A percentile compares a stretch with the other conserved stretches of the same genome.
phyloP scores from a whole-genome alignment of 2,113 vertebrate species.

The Sphyrna mokarran region DNA sequence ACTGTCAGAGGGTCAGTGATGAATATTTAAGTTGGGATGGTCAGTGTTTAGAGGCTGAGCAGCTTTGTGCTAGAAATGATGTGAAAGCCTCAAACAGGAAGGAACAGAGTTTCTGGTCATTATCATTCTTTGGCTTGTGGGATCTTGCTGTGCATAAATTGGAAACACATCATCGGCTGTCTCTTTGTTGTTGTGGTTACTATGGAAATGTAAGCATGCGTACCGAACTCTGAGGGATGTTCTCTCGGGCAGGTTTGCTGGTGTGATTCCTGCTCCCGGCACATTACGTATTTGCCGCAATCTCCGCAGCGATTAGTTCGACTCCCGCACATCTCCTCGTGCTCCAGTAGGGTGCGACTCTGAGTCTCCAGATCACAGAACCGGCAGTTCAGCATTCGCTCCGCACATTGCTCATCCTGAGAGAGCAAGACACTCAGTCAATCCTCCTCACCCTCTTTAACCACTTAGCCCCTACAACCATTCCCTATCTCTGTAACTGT shows the following conservation, averaged over 20 bases:
- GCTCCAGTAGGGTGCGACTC: slow-evolving; percentile 48
- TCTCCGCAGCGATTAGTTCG: slow-evolving; percentile 55
- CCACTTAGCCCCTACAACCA: too few relatives aligned
- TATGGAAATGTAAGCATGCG: neutral
- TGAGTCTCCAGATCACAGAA: slow-evolving; percentile 62
- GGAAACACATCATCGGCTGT: too few relatives aligned
- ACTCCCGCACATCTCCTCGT: slow-evolving; percentile 55
- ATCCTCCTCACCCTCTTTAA: too few relatives aligned
- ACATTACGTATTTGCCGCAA: slow-evolving; percentile 54
- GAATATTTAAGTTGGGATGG: too few relatives aligned
- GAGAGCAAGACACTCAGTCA: neutral
- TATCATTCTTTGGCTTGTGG: too few relatives aligned
- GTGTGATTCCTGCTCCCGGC: slow-evolving; percentile 52
- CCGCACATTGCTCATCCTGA: slow-evolving; percentile 55
- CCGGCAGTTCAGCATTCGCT: slow-evolving; percentile 50
- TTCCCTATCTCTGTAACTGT: neutral
- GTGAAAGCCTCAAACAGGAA: too few relatives aligned
- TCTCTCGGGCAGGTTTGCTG: slow-evolving; percentile 42
- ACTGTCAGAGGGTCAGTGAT: too few relatives aligned
- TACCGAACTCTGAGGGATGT: neutral
- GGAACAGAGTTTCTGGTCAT: too few relatives aligned
- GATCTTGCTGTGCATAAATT: too few relatives aligned
- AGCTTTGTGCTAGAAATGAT: too few relatives aligned
- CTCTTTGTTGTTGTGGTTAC: too few relatives aligned
- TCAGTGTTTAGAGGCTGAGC: neutral